Conservation (phyloP, 2,888 invertebrate genomes). For the Blera fallax region DNA sequence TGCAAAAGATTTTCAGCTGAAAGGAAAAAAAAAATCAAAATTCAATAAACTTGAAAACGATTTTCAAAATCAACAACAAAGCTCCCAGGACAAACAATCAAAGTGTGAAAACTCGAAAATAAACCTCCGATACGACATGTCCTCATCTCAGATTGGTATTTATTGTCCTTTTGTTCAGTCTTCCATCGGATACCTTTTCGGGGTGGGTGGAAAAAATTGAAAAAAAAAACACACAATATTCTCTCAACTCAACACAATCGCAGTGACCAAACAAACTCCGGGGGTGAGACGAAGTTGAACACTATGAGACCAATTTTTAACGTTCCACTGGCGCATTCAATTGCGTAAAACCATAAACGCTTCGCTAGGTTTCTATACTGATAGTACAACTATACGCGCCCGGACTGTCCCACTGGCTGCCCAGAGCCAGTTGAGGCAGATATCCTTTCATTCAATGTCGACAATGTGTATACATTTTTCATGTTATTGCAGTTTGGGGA, state of each 20-base stretch:
- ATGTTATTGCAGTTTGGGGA: slow-evolving; percentile 39
- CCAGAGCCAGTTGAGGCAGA: slow-evolving; percentile 5
- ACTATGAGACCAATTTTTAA: slow-evolving; percentile 57
- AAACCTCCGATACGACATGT: slow-evolving; percentile 9
- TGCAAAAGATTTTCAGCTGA: too few species aligned
- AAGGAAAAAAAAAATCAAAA: not conserved
- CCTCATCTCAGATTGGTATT: slow-evolving; percentile 49
- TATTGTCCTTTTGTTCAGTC: slow-evolving; percentile 49
- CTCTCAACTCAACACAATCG: slow-evolving; percentile 4
- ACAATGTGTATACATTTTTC: slow-evolving; percentile 13
- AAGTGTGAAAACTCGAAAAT: slow-evolving; percentile 63
- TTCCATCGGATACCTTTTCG: slow-evolving; percentile 16
- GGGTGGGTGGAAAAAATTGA: not conserved
- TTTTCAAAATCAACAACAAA: slow-evolving; percentile 2
- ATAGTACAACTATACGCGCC: not conserved
- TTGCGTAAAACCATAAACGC: slow-evolving; percentile 69
- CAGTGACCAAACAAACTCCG: not conserved
- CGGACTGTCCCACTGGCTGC: not conserved
- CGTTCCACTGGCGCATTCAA: slow-evolving; percentile 55
- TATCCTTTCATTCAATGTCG: slow-evolving; percentile 36
- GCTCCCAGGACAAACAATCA: slow-evolving; percentile 42
- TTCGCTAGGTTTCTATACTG: slow-evolving; percentile 43
- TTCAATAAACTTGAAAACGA: slow-evolving; percentile 5
- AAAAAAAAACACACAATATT: not conserved
- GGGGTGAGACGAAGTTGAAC: not conserved